Percentiles rank a stretch among this genome's conserved stretches.
Conservation (phyloP, 1,140 invertebrate species). For the Condylostylus longicornis region DNA sequence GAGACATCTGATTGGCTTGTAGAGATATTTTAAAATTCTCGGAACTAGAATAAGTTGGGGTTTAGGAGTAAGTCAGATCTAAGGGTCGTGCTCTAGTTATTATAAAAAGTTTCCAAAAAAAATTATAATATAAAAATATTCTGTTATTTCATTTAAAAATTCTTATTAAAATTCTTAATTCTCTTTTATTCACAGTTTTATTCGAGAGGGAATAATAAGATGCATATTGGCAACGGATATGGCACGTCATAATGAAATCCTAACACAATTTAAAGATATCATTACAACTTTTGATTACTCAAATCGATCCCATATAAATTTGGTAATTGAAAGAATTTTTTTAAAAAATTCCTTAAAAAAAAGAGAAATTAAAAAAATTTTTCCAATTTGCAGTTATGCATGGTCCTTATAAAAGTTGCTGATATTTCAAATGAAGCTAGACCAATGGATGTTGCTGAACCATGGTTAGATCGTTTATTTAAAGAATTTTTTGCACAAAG, state of each 20-base stretch:
- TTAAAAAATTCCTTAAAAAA: background rate
- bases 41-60: too few relatives aligned
- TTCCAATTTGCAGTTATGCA: constrained; percentile 44
- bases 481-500: constrained; percentile 71
- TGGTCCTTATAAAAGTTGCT: constrained; percentile 75
- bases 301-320: constrained; percentile 60
- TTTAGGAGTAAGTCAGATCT: too few relatives aligned
- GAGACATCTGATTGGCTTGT: too few relatives aligned
- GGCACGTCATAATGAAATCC: constrained; percentile 76
- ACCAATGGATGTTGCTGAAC: constrained; percentile 71
- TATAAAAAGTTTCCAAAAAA: too few relatives aligned
- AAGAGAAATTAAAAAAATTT: background rate
- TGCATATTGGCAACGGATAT: constrained; percentile 78
- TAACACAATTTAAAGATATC: constrained; percentile 57
- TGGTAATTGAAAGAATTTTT: constrained; percentile 39
- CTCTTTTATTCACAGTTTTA: constrained; percentile 27
- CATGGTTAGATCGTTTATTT: constrained; percentile 66
- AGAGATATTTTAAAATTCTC: too few relatives aligned
- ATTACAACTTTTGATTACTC: constrained; percentile 56
- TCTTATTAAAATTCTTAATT: background rate
- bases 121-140: too few relatives aligned
- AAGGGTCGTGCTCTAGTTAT: too few relatives aligned
- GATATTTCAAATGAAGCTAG: constrained; percentile 78
- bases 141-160: too few relatives aligned
- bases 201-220: constrained; percentile 68